Conservation (phyloP, 2,797 vertebrate species). For the Tenualosa thibaudeaui region DNA sequence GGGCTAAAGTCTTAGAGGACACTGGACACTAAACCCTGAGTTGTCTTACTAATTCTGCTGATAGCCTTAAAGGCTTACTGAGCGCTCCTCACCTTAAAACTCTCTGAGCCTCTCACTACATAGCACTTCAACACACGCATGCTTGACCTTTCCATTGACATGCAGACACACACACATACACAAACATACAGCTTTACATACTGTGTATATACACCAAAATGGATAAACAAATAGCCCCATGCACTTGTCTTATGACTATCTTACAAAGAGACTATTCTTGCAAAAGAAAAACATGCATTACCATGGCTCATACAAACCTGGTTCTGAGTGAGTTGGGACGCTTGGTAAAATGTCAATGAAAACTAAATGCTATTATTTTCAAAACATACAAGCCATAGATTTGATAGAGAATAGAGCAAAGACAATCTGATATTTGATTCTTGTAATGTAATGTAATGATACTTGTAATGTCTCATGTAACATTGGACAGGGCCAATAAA, state of each 20-base stretch:
- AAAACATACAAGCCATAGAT: no score
- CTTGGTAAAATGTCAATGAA: no score
- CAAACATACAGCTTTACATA: background rate
- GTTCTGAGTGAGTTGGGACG: no score
- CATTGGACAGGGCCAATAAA: no score
- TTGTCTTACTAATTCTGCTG: conserved; percentile 72
- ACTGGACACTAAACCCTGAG: conserved; percentile 66
- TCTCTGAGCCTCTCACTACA: conserved; percentile 60
- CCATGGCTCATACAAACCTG: no score
- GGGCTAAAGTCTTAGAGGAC: conserved; percentile 51
- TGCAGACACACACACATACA: conserved; percentile 22
- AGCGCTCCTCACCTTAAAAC: conserved; percentile 65
- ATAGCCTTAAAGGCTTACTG: conserved; percentile 78
- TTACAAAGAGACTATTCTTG: no score
- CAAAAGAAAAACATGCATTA: no score
- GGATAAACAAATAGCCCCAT: background rate
- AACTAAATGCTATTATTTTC: no score
- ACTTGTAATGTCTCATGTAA: no score
- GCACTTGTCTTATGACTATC: background rate
- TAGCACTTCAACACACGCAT: conserved; percentile 46
- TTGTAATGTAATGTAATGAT: no score
- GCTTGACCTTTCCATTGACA: conserved; percentile 37
- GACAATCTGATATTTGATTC: no score
- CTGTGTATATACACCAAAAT: conserved; percentile 3
- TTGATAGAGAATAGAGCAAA: no score